These are phyloP conservation scores for Trisateles emortualis DNA, from an alignment of 2,888 invertebrate species.

Conservation along the genomic window DNA sequence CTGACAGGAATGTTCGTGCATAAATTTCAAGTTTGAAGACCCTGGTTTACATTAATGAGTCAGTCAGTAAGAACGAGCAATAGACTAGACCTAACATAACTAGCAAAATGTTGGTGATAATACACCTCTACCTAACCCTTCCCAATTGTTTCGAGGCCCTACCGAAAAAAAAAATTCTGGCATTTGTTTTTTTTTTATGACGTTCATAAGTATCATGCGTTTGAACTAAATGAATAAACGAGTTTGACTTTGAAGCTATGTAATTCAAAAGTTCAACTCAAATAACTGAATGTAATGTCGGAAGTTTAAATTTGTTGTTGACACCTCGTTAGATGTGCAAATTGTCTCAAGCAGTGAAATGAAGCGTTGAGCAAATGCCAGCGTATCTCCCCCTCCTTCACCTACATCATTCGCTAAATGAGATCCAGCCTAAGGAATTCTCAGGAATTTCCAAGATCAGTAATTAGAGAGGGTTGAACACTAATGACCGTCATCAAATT, in stretches of 20 bases:
- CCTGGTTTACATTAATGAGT: no score
- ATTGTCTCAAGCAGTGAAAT: constrained; percentile 33
- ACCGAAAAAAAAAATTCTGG: no score
- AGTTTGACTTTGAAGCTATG: neutral
- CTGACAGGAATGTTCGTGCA: no score
- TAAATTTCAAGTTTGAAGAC: no score
- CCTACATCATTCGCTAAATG: constrained; percentile 41
- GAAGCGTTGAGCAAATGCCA: constrained; percentile 36
- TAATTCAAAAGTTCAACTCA: neutral
- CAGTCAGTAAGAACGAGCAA: no score
- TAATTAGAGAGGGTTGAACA: constrained; percentile 62
- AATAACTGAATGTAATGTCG: constrained; percentile 25
- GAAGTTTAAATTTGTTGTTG: constrained; percentile 22
- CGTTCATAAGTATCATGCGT: no score
- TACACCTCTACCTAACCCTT: no score
- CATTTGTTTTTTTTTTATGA: no score
- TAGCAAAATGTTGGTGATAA: no score
- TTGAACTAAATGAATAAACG: no score
- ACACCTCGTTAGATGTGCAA: constrained; percentile 31
- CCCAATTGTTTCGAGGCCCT: no score
- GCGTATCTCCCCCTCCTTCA: constrained; percentile 23
- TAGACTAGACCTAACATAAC: no score
- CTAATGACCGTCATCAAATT: constrained; percentile 69
- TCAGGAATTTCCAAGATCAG: constrained; percentile 59
- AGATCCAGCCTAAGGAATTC: constrained; percentile 51